A percentile compares a stretch with the other conserved stretches of the same genome.
Conservation (phyloP, 2,113 vertebrate species). For the Myotis brandtii region DNA sequence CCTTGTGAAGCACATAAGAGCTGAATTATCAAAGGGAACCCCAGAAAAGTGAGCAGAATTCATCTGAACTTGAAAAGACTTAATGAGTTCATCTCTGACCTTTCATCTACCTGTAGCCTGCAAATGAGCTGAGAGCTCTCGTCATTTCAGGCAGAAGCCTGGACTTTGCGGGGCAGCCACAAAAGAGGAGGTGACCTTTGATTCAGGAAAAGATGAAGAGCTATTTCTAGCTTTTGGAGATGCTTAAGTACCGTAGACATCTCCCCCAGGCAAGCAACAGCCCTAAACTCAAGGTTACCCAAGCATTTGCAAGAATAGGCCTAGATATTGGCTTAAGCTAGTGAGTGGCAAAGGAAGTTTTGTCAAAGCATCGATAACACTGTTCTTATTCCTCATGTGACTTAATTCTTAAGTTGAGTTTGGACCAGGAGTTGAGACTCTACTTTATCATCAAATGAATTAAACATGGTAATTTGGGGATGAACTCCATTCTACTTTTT, state of each 20-base stretch:
- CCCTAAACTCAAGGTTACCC: neutral
- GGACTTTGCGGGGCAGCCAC: neutral
- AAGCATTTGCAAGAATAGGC: neutral
- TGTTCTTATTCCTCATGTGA: neutral
- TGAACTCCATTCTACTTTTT: neutral
- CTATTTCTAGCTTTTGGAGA: neutral
- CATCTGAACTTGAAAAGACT: neutral
- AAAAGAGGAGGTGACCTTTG: neutral
- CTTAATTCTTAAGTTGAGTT: neutral
- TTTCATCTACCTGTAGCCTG: neutral
- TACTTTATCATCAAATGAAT: neutral
- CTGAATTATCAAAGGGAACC: constrained; percentile 53
- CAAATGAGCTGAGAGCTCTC: neutral
- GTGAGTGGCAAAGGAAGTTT: neutral
- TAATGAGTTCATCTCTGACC: constrained; percentile 31
- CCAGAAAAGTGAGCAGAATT: neutral
- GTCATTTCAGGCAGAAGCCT: neutral
- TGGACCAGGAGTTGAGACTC: neutral
- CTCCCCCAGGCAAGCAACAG: neutral
- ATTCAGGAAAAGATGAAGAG: neutral
- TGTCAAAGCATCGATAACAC: neutral
- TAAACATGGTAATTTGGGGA: neutral
- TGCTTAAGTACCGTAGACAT: neutral
- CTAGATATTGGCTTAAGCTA: neutral
- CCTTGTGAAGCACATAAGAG: neutral